Evolutionary conservation across 2,113 vertebrate genomes (phyloP), one percentile per base, ranked within the genome.

Genomic region (Hemicordylus capensis): DNA sequence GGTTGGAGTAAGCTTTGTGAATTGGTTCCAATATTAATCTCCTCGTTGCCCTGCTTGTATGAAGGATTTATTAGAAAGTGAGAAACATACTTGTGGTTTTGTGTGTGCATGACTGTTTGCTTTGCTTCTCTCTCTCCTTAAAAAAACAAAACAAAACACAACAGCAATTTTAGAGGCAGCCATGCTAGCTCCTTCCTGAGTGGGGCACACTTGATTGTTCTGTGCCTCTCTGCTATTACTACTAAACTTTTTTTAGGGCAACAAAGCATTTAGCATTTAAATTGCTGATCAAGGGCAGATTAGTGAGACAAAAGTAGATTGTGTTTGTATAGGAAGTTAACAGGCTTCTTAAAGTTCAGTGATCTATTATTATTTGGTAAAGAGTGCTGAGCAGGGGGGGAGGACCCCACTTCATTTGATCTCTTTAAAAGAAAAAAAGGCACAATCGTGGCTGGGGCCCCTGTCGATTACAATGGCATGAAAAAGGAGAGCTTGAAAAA

Each of bases 201-300:
- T 86, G 88, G 85, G 46, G 90, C 83, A 89, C 87, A 37, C 89
- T 90, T 89, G 85, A 39, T 59, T 90, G 74, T 87, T 86, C 90
- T 91, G 92, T 88, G 79, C 56, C 66, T 87, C 94, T 92, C 90
- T 90, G 74, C 88, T 93, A 83, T 93, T 95, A 95, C 94, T 95
- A 88, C 91, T 73, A 87, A 92, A 91, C 87, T 59, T 81, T 83
- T 80, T 84, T 59, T 58, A 87, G 84, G 90, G 94, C 94, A 95
- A 95, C 95, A 95, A 94, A 94, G 95, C 95, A 2, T 93, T 95
- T 96, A 96, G 96, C 96, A 93, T 96, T 95, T 95, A 96, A 96
- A 97, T 97, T 96, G 97, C 96, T 96, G 97, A 98, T 98, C 96
- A 96, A 97, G 97, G 97, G 96, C 96, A 97, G 97, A 98, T 97